Base-by-base conservation (phyloP, 1,140 invertebrate species). In the Pristionchus pacificus region DNA sequence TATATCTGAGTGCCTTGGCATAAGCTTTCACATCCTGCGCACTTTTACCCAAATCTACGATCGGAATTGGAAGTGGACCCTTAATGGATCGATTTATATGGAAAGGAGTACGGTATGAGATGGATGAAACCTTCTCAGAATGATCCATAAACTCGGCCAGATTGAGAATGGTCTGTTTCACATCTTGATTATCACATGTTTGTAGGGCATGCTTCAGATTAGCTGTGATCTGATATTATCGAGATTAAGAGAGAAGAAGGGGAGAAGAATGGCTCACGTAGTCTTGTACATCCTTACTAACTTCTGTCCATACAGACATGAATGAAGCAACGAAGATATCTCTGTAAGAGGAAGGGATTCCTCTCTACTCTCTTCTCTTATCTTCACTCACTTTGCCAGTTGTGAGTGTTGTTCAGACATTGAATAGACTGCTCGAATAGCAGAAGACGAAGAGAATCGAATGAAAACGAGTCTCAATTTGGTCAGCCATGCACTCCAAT, bases 121-220 rank as follows among this genome's bases (percentile, higher is more conserved):
- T 13, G n/a, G 69, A 28, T 27, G 79, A 60, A 61, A 88, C 88
- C 71, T 93, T 93, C 81, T 98, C 96, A 83, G 94, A 98, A 82
- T 98, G 96, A 79, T 98, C 96, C 93, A 98, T 97, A 79, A 99
- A 99, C 85, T 99, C 96, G 0, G 95, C 95, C 30, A 99, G 86
- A 86, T 98, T 99, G 1, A 99, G 86, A 70, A 99, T 91, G 0
- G 95, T 95, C 81, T 98, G 95, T 0, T 95, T 97, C 32, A 98
- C 91, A 85, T 99, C 97, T 0, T 95, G 92, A 63, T 96, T 89
- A 82, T 97, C 93, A 15, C 94, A 93, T 0, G 93, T 91, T 60
- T 90, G 91, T 0, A 98, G 84, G 0, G 95, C 95, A 84, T 94
- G 90, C 25, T 33, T 60, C 65, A 67, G 29, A 49, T 49, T 49